Percentiles rank a stretch among this genome's conserved stretches.
Conservation (phyloP, 2,113 vertebrate species). For the Oreochromis spilurus region DNA sequence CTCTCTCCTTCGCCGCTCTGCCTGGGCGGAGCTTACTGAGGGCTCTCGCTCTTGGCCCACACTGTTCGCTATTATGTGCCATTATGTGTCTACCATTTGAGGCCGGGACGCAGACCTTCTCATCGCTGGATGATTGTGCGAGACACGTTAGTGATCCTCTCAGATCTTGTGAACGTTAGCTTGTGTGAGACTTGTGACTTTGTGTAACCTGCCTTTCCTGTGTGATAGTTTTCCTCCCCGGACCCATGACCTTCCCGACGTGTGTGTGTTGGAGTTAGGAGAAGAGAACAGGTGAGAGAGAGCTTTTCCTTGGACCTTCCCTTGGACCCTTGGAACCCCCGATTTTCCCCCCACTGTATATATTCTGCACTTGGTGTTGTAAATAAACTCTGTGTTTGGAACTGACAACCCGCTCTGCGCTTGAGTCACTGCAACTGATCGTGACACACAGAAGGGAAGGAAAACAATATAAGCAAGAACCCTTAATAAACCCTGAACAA, state of each 20-base stretch:
- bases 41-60: background rate
- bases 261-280: background rate
- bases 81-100: background rate
- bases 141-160: background rate
- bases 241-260: rapidly evolving
- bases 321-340: background rate
- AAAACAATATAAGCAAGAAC: background rate
- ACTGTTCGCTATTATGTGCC: background rate
- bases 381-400: background rate
- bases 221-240: background rate
- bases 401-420: background rate
- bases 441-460: background rate
- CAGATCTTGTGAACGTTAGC: background rate
- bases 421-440: background rate
- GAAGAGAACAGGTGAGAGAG: background rate
- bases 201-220: background rate
- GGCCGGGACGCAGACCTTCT: background rate
- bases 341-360: background rate
- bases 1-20: background rate
- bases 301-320: background rate
- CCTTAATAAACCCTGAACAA: background rate
- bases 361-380: background rate
- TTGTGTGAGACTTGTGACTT: background rate
- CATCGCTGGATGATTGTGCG: background rate
- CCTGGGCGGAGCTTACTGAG: background rate